Percentiles rank a stretch among this genome's conserved stretches.
phyloP scores from a whole-genome alignment of 35 echinoderm and acorn worm genomes.

The Apostichopus californicus region DNA sequence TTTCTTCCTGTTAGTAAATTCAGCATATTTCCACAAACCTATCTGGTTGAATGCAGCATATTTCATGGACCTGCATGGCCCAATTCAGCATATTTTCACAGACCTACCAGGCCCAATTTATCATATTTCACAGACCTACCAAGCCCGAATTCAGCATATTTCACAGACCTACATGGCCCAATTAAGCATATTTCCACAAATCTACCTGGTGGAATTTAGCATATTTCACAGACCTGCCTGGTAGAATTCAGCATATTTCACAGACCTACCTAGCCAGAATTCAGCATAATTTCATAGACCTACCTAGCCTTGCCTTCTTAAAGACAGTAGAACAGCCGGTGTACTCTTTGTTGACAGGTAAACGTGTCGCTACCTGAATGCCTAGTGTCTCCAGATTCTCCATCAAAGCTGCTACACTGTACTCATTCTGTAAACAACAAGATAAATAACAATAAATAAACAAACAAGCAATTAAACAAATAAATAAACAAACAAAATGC shows the following conservation, averaged over 20 bases:
- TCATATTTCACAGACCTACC: no score
- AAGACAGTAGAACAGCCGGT: conserved; percentile 31
- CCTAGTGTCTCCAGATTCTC: conserved; percentile 44
- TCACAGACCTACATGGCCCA: no score
- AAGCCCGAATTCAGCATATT: no score
- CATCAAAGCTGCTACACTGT: conserved; percentile 29
- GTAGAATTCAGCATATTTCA: no score
- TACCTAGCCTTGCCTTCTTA: background rate
- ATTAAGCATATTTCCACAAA: no score
- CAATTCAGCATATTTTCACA: no score
- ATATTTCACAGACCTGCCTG: no score
- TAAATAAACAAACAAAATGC: background rate
- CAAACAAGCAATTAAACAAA: background rate
- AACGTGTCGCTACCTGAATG: background rate
- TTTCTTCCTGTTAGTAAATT: background rate
- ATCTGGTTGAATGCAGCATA: background rate
- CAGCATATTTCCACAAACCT: no score
- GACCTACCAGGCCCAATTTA: no score
- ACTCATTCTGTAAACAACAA: conserved; percentile 12
- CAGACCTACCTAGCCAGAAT: no score
- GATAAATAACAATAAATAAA: background rate
- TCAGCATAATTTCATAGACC: background rate
- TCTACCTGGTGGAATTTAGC: no score
- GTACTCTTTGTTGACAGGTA: background rate
- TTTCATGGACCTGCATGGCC: no score